Evolutionary conservation across 2,113 vertebrate genomes (phyloP), one percentile per base, ranked within the genome.

Genomic region (Scartelaos histophorus): DNA sequence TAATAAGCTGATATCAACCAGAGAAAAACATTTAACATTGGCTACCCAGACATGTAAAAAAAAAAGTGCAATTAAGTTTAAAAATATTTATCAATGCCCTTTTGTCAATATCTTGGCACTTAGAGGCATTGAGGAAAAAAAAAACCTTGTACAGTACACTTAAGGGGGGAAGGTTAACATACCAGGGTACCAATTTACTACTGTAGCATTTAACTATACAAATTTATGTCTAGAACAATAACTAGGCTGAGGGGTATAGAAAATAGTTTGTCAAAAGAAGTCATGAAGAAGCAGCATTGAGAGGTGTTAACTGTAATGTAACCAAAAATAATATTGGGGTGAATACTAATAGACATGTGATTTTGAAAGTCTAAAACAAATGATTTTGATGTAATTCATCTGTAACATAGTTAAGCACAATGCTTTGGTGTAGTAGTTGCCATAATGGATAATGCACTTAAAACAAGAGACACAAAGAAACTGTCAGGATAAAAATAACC

Each of bases 101-200:
- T 73, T 24, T 65, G 68, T 85, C 73, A 82, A 81, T 81, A 83
- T 61, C 19, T 21, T 79, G 89, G 89, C 92, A 93, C 91, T 92
- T 93, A 5, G 86, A 92, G 91, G 86, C 88, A 84, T 90, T 67
- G 84, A 25, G 56, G 56, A 22, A 6, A 13, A 85, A 88, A 85
- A 88, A 83, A 66, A 79, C 75, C 75, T 74, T 84, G 61, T 80
- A 89, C 84, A 88, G 85, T 83, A 90, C 71, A 74, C 49, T 75
- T 80, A 58, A 82, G 66, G 81, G 70, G 82, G 68, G 74, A 54
- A 73, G 74, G 82, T 70, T 72, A 85, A 84, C 80, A 81, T 78
- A 72, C 75, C 81, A 78, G 78, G 86, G 91, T 91, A 90, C 87
- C 90, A 88, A 91, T 84, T 87, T 68, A 90, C 87, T 89, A 91